Base-by-base conservation (phyloP, 1,140 invertebrate species). In the Microplitis mediator region DNA sequence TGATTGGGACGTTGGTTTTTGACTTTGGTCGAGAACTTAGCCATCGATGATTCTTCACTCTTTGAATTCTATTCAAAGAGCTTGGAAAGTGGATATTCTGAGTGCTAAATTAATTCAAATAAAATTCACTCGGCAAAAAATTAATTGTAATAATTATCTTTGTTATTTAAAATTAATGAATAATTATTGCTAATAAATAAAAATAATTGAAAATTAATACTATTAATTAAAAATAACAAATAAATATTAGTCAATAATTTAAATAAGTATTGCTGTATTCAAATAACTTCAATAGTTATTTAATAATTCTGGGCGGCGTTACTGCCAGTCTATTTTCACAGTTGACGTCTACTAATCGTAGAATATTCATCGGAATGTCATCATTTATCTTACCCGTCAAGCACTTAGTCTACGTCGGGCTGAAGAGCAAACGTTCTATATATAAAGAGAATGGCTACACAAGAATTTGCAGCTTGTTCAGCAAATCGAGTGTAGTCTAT, bases 311-410 rank as follows among this genome's bases (percentile, higher is more conserved):
- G 4, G 1, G 31, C 58, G 9, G 23, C 23, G 23, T 60, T 34
- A 23, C 58, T 23, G 9, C 8, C 31, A 60, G 58, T 60, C 11
- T 31, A 60, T 60, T 60, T 60, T 32, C 23, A 60, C 23, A 13
- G n/a, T 60, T 60, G 23, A 60, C 23, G 31, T 60, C 4, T 34
- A 60, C 58, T 34, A 60, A 60, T 60, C 58, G 58, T 60, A 32
- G 58, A 56, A 60, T 60, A 60, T 60, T 60, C 23, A 32, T 34
- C 23, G 16, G 13, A 60, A 34, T 16, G 58, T 60, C 9, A 23
- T 60, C 58, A 60, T 60, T 60, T 60, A 60, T 60, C 58, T 60
- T 60, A 34, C 23, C 9, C 23, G 58, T 60, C 58, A 31, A 16
- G 23, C 23, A 60, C 8, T 60, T 23, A 60, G 23, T 60, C 23